These are phyloP conservation scores for Ivindomyrus marchei DNA, from an alignment of 2,113 vertebrate species.

Conservation along the genomic window DNA sequence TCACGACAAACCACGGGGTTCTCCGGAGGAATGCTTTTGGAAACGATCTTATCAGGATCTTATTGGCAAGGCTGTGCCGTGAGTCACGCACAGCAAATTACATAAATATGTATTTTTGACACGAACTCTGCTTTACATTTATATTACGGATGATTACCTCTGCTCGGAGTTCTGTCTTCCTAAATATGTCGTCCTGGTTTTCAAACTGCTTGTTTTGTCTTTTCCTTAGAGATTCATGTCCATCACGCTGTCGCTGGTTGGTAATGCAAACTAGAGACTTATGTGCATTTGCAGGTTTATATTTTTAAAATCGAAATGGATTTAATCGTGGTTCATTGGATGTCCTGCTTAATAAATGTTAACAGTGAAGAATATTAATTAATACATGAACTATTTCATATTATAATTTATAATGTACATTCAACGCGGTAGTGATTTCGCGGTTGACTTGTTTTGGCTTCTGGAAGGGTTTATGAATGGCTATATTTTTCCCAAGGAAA, in stretches of 20 bases:
- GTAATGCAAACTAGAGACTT: not conserved
- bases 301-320: not conserved
- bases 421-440: not conserved
- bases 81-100: not conserved
- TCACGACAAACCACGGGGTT: not conserved
- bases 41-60: conserved; percentile 6
- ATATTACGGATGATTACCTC: not conserved
- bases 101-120: not conserved
- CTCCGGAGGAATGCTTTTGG: not conserved
- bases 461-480: not conserved
- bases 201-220: not conserved
- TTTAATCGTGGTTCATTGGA: not conserved
- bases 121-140: not conserved
- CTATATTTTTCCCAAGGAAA: not conserved
- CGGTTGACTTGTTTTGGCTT: not conserved
- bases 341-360: not conserved
- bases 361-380: not conserved
- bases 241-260: not conserved
- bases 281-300: not conserved
- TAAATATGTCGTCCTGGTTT: not conserved
- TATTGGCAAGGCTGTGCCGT: not conserved
- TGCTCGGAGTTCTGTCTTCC: not conserved
- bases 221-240: not conserved
- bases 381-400: not conserved
- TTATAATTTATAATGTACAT: not conserved